A percentile compares a stretch with the other conserved stretches of the same genome.
These are phyloP conservation scores for Luidia sarsii DNA, from an alignment of 53 echinoderm and acorn worm genomes.

Conservation along the genomic window DNA sequence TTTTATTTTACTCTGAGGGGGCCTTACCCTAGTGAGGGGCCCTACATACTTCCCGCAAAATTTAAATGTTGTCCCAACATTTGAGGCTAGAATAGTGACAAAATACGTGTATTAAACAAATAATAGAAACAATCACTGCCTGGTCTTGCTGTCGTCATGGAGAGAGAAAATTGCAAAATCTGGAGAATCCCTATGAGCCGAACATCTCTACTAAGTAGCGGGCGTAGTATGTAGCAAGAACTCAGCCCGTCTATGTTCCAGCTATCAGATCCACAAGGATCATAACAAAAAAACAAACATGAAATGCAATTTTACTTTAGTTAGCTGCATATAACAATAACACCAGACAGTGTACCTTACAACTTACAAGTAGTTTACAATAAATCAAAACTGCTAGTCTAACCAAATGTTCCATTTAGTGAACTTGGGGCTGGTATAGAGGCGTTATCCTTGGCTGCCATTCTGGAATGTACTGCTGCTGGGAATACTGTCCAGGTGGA, in stretches of 20 bases:
- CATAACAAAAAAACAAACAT: background rate
- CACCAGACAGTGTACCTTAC: too few relatives aligned
- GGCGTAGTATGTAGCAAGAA: background rate
- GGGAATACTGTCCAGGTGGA: background rate
- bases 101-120: background rate
- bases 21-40: too few relatives aligned
- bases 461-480: background rate
- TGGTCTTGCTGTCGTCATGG: background rate
- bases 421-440: background rate
- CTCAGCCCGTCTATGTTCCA: background rate
- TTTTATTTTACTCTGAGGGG: too few relatives aligned
- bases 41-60: background rate
- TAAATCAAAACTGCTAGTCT: too few relatives aligned
- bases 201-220: background rate
- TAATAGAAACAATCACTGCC: background rate
- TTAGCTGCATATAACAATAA: too few relatives aligned
- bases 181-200: background rate
- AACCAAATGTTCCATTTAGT: background rate
- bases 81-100: background rate
- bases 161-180: background rate
- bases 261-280: background rate
- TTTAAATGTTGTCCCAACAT: constrained; percentile 2
- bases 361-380: too few relatives aligned
- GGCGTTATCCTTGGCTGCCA: background rate
- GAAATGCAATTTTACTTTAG: background rate